Base-by-base conservation (phyloP, 2,113 vertebrate species). In the Elgaria multicarinata region DNA sequence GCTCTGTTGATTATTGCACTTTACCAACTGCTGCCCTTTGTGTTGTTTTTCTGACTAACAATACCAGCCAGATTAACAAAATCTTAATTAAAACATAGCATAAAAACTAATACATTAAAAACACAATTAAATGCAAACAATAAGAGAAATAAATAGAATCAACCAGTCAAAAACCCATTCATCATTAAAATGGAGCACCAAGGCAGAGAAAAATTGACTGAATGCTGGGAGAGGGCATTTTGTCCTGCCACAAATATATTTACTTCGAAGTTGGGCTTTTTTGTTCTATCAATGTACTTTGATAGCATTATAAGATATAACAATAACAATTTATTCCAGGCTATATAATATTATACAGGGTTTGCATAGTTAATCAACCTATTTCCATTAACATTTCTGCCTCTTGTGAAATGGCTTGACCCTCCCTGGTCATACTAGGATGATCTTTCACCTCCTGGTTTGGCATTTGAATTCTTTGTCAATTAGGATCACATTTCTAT, bases 401-500 rank as follows among this genome's bases (percentile, higher is more conserved):
- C 97, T 98, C 96, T 89, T 90, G 93, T 96, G 94, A 86, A 97
- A 96, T 96, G 94, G 90, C 91, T 95, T 95, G 97, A 97, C 97
- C 97, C 96, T 91, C 87, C 94, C 95, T 96, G 96, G 96, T 96
- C 95, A 93, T 98, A 98, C 98, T 98, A 98, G 98, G 97, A 98
- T 95, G 96, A 96, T 97, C 98, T 98, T 97, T 97, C 96, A 94
- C 95, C 92, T 95, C 94, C 96, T 94, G 94, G 94, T 95, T 96
- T 96, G 96, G 96, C 97, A 94, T 96, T 97, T 97, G 97, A 97
- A 97, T 97, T 97, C 97, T 85, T 91, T 64, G 92, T 98, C 98
- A 98, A 99, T 98, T 98, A 99, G 98, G 97, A 95, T 98, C 98
- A 95, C 95, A 87, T 98, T 98, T 98, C 98, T 97, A 93, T 98